Conservation (phyloP, 2,888 invertebrate species). For the Erynnis tages region DNA sequence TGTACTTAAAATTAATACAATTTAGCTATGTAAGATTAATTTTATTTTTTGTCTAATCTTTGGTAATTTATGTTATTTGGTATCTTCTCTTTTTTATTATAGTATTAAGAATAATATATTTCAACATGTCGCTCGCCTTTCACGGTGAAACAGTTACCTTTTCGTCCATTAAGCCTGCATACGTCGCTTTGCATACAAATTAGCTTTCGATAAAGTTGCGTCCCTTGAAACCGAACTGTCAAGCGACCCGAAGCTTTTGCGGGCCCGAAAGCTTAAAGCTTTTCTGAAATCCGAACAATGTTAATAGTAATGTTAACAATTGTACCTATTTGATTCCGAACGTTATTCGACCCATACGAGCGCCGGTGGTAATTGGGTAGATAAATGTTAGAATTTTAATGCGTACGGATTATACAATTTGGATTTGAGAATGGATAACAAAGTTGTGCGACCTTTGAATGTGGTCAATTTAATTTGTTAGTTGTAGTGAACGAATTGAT, state of each 20-base stretch:
- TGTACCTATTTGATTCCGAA: slow-evolving; percentile 30
- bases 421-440: background rate
- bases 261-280: slow-evolving; percentile 44
- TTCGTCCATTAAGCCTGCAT: slow-evolving; percentile 36
- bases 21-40: no score
- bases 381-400: slow-evolving; percentile 26
- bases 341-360: slow-evolving; percentile 23
- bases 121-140: background rate
- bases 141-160: background rate
- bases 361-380: slow-evolving; percentile 19
- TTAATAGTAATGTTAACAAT: slow-evolving; percentile 52
- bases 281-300: slow-evolving; percentile 40
- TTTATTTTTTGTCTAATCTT: no score
- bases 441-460: slow-evolving; percentile 9
- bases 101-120: background rate
- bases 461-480: no score
- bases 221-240: slow-evolving; percentile 55
- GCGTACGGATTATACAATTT: slow-evolving; percentile 1
- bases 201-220: slow-evolving; percentile 53
- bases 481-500: no score
- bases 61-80: no score
- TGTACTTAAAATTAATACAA: no score
- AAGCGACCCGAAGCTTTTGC: slow-evolving; percentile 40
- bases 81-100: no score
- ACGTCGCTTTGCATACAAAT: slow-evolving; percentile 45